Conservation (phyloP, 2,797 vertebrate genomes). For the Amblyopsis hoosieri region DNA sequence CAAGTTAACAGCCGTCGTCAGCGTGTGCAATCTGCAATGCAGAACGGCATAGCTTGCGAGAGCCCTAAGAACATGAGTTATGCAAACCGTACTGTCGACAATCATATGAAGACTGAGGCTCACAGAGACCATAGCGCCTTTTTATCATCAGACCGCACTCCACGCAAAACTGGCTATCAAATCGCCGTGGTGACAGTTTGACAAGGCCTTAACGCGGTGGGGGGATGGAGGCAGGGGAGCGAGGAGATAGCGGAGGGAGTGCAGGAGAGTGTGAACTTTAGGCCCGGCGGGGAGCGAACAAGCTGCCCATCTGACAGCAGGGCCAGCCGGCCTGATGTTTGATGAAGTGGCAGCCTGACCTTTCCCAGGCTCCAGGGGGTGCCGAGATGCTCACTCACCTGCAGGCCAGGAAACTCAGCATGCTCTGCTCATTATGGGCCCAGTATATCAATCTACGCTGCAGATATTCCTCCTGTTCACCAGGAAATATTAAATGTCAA, state of each 20-base stretch:
- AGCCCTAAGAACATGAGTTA: slow-evolving; percentile 5
- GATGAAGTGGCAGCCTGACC: slow-evolving; percentile 80
- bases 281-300: slow-evolving; percentile 60
- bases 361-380: slow-evolving; percentile 73
- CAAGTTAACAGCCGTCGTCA: slow-evolving; percentile 12
- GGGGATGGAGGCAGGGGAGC: slow-evolving; percentile 16
- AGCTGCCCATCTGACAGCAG: slow-evolving; percentile 64
- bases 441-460: slow-evolving; percentile 61
- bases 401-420: slow-evolving; percentile 48
- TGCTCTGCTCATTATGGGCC: slow-evolving; percentile 59
- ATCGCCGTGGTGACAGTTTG: slow-evolving; percentile 48
- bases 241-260: slow-evolving; percentile 30
- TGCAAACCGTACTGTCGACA: not conserved
- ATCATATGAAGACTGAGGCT: slow-evolving; percentile 11
- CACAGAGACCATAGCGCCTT: slow-evolving; percentile 25
- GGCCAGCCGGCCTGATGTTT: slow-evolving; percentile 73
- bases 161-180: slow-evolving; percentile 27
- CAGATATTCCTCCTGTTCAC: slow-evolving; percentile 20
- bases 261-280: slow-evolving; percentile 77
- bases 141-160: slow-evolving; percentile 20
- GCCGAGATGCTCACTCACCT: slow-evolving; percentile 64
- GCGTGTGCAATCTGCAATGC: not conserved
- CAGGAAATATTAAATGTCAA: slow-evolving; percentile 34
- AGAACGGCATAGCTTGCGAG: slow-evolving; percentile 19
- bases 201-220: slow-evolving; percentile 29